Conservation (phyloP, 2,113 vertebrate species). For the Neogale vison region DNA sequence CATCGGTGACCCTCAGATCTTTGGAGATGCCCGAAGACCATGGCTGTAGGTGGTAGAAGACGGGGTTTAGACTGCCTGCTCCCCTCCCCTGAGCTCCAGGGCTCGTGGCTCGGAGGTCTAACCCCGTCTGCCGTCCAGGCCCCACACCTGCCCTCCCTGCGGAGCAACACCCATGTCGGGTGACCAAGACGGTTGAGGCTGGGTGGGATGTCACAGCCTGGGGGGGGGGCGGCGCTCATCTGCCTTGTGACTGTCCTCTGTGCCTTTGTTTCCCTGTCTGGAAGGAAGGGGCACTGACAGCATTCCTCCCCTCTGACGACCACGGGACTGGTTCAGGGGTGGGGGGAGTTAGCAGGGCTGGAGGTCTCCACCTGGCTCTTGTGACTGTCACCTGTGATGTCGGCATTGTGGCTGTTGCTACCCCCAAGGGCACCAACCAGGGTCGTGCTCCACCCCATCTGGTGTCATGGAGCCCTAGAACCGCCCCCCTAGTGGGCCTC, state of each 20-base stretch:
- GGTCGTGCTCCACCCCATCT: neutral
- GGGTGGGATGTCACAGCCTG: neutral
- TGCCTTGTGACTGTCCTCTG: neutral
- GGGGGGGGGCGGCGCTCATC: no score
- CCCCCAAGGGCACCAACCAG: neutral
- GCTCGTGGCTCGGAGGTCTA: neutral
- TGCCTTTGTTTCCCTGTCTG: neutral
- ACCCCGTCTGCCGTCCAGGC: neutral
- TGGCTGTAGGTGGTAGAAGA: neutral
- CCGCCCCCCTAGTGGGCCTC: neutral
- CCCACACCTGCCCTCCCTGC: neutral
- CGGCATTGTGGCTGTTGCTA: fast-evolving
- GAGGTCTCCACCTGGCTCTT: neutral
- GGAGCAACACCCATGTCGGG: neutral
- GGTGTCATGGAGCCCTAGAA: neutral
- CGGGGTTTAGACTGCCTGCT: neutral
- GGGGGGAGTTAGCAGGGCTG: neutral
- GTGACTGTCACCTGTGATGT: neutral
- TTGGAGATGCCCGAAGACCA: neutral
- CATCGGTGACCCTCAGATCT: neutral
- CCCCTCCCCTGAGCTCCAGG: fast-evolving
- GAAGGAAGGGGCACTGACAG: neutral
- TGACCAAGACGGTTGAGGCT: neutral
- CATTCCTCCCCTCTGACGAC: fast-evolving
- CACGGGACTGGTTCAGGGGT: neutral